Percentiles rank a stretch among this genome's conserved stretches.
phyloP scores from a whole-genome alignment of 2,113 vertebrate genomes.

The Xenotilapia leptura region DNA sequence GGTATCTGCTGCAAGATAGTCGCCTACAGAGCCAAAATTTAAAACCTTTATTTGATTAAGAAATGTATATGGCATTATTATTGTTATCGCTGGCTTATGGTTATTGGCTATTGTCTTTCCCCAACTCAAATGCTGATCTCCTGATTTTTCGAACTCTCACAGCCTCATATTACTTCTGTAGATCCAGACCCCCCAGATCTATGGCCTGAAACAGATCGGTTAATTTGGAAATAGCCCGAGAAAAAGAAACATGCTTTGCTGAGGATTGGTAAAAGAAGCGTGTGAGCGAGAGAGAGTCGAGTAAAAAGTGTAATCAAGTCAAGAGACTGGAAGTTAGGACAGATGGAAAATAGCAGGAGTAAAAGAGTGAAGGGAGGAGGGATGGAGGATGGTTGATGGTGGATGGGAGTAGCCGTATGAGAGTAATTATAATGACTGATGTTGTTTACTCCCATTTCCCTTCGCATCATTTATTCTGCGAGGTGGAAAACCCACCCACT shows the following conservation, averaged over 20 bases:
- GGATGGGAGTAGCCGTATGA: slow-evolving; percentile 59
- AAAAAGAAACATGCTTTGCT: neutral
- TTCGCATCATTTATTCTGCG: slow-evolving; percentile 72
- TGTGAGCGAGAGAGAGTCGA: neutral
- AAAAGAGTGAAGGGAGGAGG: neutral
- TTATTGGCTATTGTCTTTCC: neutral
- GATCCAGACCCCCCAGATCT: slow-evolving; percentile 6
- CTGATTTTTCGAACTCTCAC: neutral
- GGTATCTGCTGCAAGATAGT: slow-evolving; percentile 7
- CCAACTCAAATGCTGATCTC: slow-evolving; percentile 3
- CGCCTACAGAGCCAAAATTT: neutral
- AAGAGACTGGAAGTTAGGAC: slow-evolving; percentile 17
- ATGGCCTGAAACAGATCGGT: neutral
- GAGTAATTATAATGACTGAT: slow-evolving; percentile 73
- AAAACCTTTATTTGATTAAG: neutral
- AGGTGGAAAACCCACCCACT: slow-evolving; percentile 67
- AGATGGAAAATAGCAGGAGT: slow-evolving; percentile 47
- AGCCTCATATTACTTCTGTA: neutral
- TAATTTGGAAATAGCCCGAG: neutral
- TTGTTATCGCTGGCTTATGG: slow-evolving; percentile 11
- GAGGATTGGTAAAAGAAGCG: neutral
- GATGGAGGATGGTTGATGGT: slow-evolving; percentile 24
- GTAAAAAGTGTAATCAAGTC: slow-evolving; percentile 18
- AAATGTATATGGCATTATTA: slow-evolving; percentile 1
- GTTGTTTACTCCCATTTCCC: slow-evolving; percentile 76